Conservation (phyloP, 2,888 invertebrate genomes). For the Stenodera caucasica region DNA sequence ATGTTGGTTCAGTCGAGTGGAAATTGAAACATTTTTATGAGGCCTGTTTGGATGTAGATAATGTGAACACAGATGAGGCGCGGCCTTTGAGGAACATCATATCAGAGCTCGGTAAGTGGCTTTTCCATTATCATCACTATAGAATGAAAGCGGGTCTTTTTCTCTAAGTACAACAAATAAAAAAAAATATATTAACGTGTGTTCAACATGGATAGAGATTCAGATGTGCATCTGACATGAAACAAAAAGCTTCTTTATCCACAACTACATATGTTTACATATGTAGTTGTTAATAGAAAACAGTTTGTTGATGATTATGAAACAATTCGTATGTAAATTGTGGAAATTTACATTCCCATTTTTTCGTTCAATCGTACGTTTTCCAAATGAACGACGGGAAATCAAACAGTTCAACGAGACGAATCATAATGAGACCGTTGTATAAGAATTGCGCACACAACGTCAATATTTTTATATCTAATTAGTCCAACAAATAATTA, state of each 20-base stretch:
- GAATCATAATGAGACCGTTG: neutral
- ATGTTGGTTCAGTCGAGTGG: conserved; percentile 57
- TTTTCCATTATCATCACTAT: neutral
- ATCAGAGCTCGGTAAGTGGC: conserved; percentile 55
- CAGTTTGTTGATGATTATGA: neutral
- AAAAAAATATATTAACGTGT: neutral
- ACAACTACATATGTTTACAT: neutral
- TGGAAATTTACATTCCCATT: neutral
- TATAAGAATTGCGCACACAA: neutral
- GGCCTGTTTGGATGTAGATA: conserved; percentile 60
- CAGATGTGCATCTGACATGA: neutral
- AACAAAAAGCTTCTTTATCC: neutral
- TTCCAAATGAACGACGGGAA: neutral
- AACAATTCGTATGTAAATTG: neutral
- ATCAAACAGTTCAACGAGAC: neutral
- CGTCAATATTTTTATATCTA: neutral
- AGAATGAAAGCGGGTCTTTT: neutral
- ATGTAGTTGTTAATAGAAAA: neutral
- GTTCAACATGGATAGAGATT: neutral
- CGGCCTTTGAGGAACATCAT: conserved; percentile 56
- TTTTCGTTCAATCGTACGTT: neutral
- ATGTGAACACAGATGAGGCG: conserved; percentile 55
- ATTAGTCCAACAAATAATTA: neutral
- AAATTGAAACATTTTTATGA: conserved; percentile 64
- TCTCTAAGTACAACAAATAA: neutral